Evolutionary conservation across 2,113 vertebrate species (phyloP), one percentile per base, ranked within the genome.

Genomic region (Synchiropus splendidus): DNA sequence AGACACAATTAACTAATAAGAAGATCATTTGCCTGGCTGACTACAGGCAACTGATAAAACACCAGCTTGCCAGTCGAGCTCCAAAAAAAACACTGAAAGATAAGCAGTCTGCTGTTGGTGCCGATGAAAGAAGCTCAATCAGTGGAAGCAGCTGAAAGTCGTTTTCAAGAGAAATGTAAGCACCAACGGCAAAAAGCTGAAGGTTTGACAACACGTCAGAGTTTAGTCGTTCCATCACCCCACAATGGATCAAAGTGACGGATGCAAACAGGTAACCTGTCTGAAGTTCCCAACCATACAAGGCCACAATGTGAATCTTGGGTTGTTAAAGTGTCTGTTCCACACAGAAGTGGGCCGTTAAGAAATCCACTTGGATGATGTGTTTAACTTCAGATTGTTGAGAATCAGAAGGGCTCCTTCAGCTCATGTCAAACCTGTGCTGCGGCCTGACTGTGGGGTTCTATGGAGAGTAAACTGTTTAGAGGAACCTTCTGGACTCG

Each of bases 1-100:
- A 54, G 32, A 72, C 39, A 63, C 58, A 64, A 72, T 77, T 69
- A n/a, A n/a, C n/a, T n/a, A n/a, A n/a, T n/a, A n/a, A 65, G 66
- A 67, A 39, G 41, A 37, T 50, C 58, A 55, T 55, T 72, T 45
- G n/a, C n/a, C n/a, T n/a, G n/a, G n/a, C n/a, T n/a, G n/a, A n/a
- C n/a, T 43, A n/a, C 40, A 67, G 53, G 58, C 50, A 69, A 61
- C 54, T 39, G 49, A 51, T 54, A 61, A 18, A 58, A 61, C 36
- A 34, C 31, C 30, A 53, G 54, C 60, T 70, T 18, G 15, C 45
- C 31, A 18, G 36, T 56, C 37, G 42, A 45, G 59, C 67, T 27
- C 4, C 64, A 35, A 67, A 64, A 64, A 61, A 64, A 64, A 61
- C 60, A 39, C 43, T 57, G 30, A 34, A 36, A 32, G 21, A 4